Evolutionary conservation across 2,797 vertebrate species (phyloP).

Genomic region (Lepilemur ruficaudatus): DNA sequence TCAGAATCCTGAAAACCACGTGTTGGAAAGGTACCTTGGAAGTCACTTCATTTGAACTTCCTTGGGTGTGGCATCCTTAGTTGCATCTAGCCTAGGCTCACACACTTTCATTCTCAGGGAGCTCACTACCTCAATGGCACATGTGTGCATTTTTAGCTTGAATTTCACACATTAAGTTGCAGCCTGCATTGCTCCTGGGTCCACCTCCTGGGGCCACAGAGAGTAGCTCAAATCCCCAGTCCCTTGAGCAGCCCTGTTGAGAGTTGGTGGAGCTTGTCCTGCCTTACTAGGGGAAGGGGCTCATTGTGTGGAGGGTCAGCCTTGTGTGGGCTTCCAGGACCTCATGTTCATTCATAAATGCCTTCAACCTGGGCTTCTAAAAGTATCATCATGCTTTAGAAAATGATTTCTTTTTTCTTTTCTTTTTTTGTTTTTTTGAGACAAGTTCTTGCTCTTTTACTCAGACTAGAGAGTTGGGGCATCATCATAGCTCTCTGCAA

Average conservation of each 20-base stretch:
- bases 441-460: background rate
- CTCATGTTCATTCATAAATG: background rate
- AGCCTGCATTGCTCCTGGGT: background rate
- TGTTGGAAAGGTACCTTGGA: background rate
- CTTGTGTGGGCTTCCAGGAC: background rate
- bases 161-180: background rate
- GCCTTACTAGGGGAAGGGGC: no score
- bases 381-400: background rate
- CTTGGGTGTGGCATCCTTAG: background rate
- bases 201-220: background rate
- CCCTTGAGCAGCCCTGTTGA: background rate
- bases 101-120: background rate
- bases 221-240: background rate
- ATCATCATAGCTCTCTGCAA: background rate
- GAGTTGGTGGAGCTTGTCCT: background rate
- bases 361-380: background rate
- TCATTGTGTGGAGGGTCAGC: background rate
- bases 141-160: background rate
- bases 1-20: background rate
- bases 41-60: background rate
- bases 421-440: background rate
- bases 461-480: background rate
- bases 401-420: background rate
- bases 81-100: background rate
- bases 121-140: background rate